Conservation (phyloP, 2,888 invertebrate genomes). For the Sesia bembeciformis region DNA sequence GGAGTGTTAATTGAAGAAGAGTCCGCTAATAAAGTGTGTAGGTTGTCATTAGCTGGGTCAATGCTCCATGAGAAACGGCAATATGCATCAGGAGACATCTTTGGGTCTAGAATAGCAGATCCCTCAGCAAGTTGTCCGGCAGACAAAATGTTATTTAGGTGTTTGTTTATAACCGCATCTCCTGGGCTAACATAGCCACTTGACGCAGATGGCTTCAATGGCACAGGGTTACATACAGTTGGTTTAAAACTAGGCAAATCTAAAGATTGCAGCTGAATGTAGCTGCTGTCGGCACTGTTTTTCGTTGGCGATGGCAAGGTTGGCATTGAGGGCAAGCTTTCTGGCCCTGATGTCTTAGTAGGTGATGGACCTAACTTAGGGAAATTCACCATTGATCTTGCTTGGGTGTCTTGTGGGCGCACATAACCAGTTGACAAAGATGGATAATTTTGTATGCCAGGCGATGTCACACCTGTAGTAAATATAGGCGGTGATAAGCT, state of each 20-base stretch:
- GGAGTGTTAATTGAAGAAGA: constrained; percentile 41
- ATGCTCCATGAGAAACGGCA: constrained; percentile 70
- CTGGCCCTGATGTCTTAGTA: constrained; percentile 46
- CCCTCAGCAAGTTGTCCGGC: constrained; percentile 48
- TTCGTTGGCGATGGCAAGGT: constrained; percentile 53
- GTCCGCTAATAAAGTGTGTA: constrained; percentile 55
- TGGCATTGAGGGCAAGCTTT: constrained; percentile 63
- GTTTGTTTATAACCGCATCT: constrained; percentile 60
- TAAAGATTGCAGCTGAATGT: constrained; percentile 60
- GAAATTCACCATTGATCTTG: constrained; percentile 44
- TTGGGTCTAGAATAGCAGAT: constrained; percentile 58
- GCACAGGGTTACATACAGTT: constrained; percentile 36
- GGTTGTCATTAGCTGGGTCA: constrained; percentile 61
- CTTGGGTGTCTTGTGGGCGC: constrained; percentile 47
- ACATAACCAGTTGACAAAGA: constrained; percentile 55
- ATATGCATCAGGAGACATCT: constrained; percentile 67
- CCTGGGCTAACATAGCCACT: constrained; percentile 58
- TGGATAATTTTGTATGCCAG: constrained; percentile 25
- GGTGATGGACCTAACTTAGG: constrained; percentile 45
- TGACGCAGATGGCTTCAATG: constrained; percentile 41
- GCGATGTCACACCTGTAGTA: constrained; percentile 39
- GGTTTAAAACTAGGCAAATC: constrained; percentile 60
- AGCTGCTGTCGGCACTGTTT: constrained; percentile 47
- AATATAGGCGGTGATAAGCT: constrained; percentile 53
- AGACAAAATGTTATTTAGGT: constrained; percentile 53